phyloP scores from a whole-genome alignment of 2,797 vertebrate genomes.

The Periophthalmus magnuspinnatus region DNA sequence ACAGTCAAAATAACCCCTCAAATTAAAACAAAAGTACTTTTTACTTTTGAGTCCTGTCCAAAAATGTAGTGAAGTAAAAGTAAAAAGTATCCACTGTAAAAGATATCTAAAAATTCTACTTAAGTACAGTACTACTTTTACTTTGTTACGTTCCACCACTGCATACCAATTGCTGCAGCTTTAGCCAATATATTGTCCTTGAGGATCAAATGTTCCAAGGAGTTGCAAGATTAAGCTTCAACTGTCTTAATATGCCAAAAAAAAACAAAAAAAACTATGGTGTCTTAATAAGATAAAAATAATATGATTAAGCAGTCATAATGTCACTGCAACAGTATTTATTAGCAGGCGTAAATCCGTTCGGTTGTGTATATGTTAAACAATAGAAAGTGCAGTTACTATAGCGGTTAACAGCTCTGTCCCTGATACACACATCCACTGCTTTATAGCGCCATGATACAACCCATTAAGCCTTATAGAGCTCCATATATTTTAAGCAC shows the following conservation, averaged over 20 bases:
- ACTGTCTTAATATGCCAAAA: neutral
- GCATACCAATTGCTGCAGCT: too few species aligned
- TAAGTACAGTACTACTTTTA: too few species aligned
- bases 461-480: conserved; percentile 35
- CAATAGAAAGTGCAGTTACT: neutral
- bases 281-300: neutral
- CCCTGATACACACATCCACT: conserved; percentile 30
- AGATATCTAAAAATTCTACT: too few species aligned
- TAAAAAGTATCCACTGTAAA: too few species aligned
- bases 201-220: too few species aligned
- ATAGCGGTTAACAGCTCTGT: conserved; percentile 27
- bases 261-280: neutral
- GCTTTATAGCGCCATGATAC: conserved; percentile 32
- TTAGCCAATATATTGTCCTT: too few species aligned
- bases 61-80: too few species aligned
- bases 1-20: too few species aligned
- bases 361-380: conserved; percentile 1
- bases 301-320: neutral
- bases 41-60: too few species aligned
- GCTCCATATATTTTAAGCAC: conserved; percentile 43
- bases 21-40: too few species aligned
- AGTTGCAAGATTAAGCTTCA: too few species aligned
- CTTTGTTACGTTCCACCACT: too few species aligned
- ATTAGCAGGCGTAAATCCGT: neutral
- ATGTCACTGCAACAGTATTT: neutral